These are phyloP conservation scores for Argopecten irradians DNA, from an alignment of 1,140 invertebrate species.

Conservation along the genomic window DNA sequence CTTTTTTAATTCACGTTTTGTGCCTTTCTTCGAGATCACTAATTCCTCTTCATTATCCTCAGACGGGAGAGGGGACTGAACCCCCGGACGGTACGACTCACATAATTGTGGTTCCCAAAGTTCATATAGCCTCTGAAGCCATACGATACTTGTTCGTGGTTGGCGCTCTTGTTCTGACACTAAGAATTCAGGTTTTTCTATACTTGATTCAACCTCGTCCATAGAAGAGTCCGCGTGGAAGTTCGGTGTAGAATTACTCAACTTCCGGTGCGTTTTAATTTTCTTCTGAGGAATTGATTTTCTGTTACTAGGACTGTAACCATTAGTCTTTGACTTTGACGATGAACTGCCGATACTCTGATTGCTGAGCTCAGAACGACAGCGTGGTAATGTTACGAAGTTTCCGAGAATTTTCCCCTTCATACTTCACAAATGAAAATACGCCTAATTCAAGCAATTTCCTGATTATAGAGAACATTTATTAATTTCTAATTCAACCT, in stretches of 20 bases:
- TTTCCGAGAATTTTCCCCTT: conserved; percentile 1
- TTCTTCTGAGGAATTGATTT: background rate
- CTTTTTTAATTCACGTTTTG: background rate
- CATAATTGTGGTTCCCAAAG: conserved; percentile 1
- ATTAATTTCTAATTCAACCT: background rate
- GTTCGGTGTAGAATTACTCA: background rate
- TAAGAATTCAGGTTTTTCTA: background rate
- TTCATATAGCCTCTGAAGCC: background rate
- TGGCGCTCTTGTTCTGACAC: background rate
- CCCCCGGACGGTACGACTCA: background rate
- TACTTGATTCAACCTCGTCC: background rate
- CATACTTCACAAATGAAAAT: background rate
- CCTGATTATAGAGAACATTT: background rate
- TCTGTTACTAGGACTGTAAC: background rate
- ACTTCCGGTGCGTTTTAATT: background rate
- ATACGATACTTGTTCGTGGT: background rate
- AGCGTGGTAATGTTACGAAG: background rate
- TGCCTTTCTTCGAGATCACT: background rate
- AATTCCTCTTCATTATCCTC: background rate
- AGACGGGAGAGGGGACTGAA: background rate
- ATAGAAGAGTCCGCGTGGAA: background rate
- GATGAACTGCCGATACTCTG: background rate
- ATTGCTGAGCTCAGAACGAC: background rate
- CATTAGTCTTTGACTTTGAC: background rate
- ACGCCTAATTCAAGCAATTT: background rate